phyloP scores from a whole-genome alignment of 2,797 vertebrate species.

The Argya squamiceps region DNA sequence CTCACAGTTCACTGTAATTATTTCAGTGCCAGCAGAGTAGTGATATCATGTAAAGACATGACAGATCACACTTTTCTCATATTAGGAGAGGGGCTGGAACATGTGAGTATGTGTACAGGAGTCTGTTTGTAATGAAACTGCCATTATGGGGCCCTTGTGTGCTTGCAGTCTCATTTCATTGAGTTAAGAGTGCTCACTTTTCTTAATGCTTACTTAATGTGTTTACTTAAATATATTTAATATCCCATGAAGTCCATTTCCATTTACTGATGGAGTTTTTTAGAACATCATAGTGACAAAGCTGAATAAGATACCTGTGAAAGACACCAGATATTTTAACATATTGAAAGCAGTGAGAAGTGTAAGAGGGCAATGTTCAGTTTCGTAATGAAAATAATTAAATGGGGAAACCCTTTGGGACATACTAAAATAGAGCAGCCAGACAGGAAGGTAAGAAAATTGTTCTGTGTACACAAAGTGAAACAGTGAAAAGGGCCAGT shows the following conservation, averaged over 20 bases:
- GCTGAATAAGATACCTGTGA: neutral
- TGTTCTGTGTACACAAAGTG: neutral
- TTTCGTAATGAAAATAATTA: neutral
- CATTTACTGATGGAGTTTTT: neutral
- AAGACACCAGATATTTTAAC: neutral
- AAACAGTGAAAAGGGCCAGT: neutral
- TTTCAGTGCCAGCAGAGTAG: neutral
- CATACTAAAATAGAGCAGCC: neutral
- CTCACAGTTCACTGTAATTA: neutral
- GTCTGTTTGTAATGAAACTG: conserved; percentile 40
- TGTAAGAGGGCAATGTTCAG: neutral
- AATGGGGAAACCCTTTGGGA: neutral
- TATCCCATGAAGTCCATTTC: neutral
- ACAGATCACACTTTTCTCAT: conserved; percentile 58
- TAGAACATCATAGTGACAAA: neutral
- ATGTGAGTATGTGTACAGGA: conserved; percentile 4
- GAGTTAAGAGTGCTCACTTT: conserved; percentile 24
- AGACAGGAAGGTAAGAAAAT: neutral
- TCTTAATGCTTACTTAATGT: conserved; percentile 48
- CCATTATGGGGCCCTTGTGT: conserved; percentile 13
- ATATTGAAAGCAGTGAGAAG: neutral
- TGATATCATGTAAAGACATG: conserved; percentile 42
- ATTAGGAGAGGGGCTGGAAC: conserved; percentile 4
- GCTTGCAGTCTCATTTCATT: conserved; percentile 1
- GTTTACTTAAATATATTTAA: conserved; percentile 49